These are phyloP conservation scores for Ernsta delagoae DNA, from an alignment of 2,888 invertebrate species.

Conservation along the genomic window DNA sequence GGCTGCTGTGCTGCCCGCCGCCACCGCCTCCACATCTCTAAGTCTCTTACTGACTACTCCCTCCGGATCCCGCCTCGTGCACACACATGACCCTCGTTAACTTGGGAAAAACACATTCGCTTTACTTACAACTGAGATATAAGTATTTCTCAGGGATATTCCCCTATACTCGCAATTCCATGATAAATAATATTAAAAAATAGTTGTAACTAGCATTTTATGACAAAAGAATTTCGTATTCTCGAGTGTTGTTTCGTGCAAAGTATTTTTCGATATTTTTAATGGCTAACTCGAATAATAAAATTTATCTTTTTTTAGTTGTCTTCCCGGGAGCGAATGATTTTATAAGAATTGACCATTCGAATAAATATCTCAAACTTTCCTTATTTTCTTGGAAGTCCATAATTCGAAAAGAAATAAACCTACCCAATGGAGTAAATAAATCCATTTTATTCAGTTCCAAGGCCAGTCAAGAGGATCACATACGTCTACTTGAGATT, in stretches of 20 bases:
- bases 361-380: neutral
- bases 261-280: neutral
- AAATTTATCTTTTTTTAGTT: neutral
- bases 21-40: too few species aligned
- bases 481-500: neutral
- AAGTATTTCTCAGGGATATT: too few species aligned
- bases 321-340: neutral
- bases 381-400: neutral
- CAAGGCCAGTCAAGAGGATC: neutral
- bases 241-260: constrained; percentile 11
- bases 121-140: too few species aligned
- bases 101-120: too few species aligned
- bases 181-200: too few species aligned
- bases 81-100: too few species aligned
- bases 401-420: neutral
- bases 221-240: too few species aligned
- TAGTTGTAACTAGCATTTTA: too few species aligned
- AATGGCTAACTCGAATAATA: neutral
- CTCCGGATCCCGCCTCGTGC: too few species aligned
- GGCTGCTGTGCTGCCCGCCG: too few species aligned
- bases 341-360: neutral
- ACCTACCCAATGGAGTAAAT: neutral
- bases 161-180: too few species aligned
- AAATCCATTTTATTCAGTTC: neutral
- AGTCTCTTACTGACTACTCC: too few species aligned